Percentiles rank a stretch among this genome's conserved stretches.
These are phyloP conservation scores for Agrotis puta DNA, from an alignment of 2,888 invertebrate genomes.

Conservation along the genomic window DNA sequence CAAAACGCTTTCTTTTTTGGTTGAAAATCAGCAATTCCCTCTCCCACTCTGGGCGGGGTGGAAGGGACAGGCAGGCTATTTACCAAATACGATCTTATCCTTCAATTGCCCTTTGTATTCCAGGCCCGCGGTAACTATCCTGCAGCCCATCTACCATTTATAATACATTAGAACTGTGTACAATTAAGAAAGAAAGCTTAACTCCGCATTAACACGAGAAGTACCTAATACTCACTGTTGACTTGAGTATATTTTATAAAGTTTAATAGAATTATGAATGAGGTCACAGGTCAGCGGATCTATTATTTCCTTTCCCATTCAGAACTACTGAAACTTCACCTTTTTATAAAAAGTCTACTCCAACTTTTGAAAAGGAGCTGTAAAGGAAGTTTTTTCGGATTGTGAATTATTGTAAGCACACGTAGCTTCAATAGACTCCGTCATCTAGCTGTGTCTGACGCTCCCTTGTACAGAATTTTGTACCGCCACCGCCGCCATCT, in stretches of 20 bases:
- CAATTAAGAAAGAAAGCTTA: background rate
- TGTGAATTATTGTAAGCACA: constrained; percentile 54
- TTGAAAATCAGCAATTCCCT: no score
- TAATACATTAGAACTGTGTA: background rate
- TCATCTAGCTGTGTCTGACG: constrained; percentile 60
- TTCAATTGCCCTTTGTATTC: no score
- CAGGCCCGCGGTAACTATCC: no score
- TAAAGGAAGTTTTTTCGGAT: constrained; percentile 46
- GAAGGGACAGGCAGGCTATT: no score
- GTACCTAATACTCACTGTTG: background rate
- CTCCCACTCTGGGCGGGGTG: no score
- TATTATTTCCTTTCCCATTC: constrained; percentile 6
- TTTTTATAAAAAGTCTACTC: constrained; percentile 12
- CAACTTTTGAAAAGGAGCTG: constrained; percentile 10
- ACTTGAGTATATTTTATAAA: background rate
- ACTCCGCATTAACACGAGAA: no score
- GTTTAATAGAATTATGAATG: background rate
- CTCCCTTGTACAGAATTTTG: constrained; percentile 31
- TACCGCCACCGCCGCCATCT: background rate
- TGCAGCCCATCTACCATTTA: no score
- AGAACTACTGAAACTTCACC: constrained; percentile 5
- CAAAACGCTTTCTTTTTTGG: no score
- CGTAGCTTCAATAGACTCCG: constrained; percentile 42
- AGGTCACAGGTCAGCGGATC: background rate
- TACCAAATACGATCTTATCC: no score